These are phyloP conservation scores for Trachymyrmex cornetzi DNA, from an alignment of 1,140 invertebrate genomes.

Conservation along the genomic window DNA sequence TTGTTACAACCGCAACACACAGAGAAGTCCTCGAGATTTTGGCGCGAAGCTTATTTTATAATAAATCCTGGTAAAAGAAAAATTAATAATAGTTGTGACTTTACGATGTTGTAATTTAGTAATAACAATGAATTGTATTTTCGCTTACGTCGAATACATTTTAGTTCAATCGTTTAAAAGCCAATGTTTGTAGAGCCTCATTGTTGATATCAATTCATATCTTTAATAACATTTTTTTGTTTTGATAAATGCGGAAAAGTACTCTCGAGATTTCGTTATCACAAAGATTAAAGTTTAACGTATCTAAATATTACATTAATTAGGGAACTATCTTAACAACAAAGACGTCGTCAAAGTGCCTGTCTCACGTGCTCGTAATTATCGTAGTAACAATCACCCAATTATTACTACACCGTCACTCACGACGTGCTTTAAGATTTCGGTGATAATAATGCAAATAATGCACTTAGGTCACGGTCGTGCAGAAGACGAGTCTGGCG, in stretches of 20 bases:
- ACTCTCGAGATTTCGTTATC: conserved; percentile 16
- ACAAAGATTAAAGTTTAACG: conserved; percentile 3
- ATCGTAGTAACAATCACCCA: neutral
- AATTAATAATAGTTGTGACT: neutral
- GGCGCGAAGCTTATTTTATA: neutral
- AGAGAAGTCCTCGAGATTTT: conserved; percentile 5
- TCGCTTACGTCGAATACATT: neutral
- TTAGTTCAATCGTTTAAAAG: neutral
- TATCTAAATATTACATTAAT: conserved; percentile 1
- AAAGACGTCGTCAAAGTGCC: neutral
- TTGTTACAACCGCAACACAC: neutral
- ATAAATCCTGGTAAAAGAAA: neutral
- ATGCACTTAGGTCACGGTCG: conserved; percentile 9
- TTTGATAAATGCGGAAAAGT: neutral
- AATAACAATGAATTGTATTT: neutral
- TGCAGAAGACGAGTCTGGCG: conserved; percentile 16
- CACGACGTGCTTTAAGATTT: conserved; percentile 21
- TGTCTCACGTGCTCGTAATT: neutral
- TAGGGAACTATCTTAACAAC: neutral
- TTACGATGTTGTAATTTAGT: neutral
- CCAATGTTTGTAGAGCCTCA: neutral
- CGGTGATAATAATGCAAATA: conserved; percentile 43
- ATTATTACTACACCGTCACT: neutral
- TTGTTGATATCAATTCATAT: neutral
- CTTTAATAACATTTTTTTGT: neutral